A percentile compares a stretch with the other conserved stretches of the same genome.
These are phyloP conservation scores for Epizoanthus stellaris DNA, from an alignment of 92 coral and sea anemone species.

Conservation along the genomic window DNA sequence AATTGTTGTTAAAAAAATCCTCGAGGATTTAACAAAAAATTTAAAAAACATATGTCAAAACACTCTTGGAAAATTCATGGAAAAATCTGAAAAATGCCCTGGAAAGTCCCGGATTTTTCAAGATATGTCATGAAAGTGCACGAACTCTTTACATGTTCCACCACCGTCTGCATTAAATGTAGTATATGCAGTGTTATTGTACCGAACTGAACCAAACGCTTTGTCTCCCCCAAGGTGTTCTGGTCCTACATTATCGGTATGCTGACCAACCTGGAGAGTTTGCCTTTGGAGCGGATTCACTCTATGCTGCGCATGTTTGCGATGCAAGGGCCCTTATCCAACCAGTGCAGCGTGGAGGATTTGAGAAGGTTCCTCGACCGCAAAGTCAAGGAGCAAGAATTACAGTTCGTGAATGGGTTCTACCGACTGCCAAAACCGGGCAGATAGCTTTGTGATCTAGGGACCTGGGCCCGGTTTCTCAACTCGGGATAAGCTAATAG, in stretches of 20 bases:
- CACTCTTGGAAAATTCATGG: no score
- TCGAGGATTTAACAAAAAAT: no score
- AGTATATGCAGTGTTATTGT: background rate
- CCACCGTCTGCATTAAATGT: background rate
- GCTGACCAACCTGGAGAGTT: conserved; percentile 98
- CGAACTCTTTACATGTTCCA: background rate
- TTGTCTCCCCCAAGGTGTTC: conserved; percentile 71
- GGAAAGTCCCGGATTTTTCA: no score
- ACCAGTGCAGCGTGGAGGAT: conserved; percentile 98
- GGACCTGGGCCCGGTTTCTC: background rate
- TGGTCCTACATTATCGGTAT: conserved; percentile 99
- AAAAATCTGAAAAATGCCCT: no score
- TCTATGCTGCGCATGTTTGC: conserved; percentile 99
- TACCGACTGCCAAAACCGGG: conserved; percentile 92
- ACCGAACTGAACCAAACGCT: no score
- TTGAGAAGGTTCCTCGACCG: conserved; percentile 90
- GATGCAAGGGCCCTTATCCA: conserved; percentile 90
- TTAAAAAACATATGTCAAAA: no score
- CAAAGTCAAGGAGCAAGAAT: conserved; percentile 95
- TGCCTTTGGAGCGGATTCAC: conserved; percentile 96
- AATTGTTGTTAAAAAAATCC: no score
- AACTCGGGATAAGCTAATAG: background rate
- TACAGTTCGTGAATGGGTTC: conserved; percentile 92
- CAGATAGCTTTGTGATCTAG: conserved; percentile 44
- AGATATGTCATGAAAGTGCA: no score